These are phyloP conservation scores for Antechinus flavipes DNA, from an alignment of 2,113 vertebrate genomes.

Conservation along the genomic window DNA sequence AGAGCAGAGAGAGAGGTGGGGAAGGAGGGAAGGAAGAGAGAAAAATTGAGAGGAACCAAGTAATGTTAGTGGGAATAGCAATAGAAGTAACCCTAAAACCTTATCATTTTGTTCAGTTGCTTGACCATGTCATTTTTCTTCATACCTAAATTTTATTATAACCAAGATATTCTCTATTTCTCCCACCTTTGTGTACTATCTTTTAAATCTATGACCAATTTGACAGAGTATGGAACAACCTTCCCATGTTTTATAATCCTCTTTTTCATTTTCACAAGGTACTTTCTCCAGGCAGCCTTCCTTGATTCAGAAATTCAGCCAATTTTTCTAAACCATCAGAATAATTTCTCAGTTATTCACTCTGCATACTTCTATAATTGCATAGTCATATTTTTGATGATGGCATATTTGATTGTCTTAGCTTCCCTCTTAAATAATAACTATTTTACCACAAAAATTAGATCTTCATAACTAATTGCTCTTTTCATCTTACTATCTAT, in stretches of 20 bases:
- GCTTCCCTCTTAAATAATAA: background rate
- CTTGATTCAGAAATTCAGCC: background rate
- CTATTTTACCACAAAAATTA: background rate
- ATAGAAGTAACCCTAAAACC: background rate
- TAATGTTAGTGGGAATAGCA: background rate
- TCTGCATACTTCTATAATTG: slow-evolving; percentile 12
- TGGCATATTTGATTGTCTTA: background rate
- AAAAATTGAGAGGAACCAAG: background rate
- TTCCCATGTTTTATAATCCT: background rate
- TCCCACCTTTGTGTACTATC: background rate
- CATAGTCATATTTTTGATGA: slow-evolving; percentile 25
- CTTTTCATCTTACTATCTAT: background rate
- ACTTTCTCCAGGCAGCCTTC: slow-evolving; percentile 21
- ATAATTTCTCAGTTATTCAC: slow-evolving; percentile 33
- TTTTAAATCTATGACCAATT: slow-evolving; percentile 11
- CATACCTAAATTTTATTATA: background rate
- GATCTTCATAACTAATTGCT: background rate
- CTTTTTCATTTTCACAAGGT: slow-evolving; percentile 34
- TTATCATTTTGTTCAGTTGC: background rate
- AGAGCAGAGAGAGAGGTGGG: no score
- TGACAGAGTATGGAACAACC: background rate
- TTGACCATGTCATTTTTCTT: background rate
- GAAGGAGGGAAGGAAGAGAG: background rate
- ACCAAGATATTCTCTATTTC: background rate
- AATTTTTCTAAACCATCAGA: slow-evolving; percentile 44